These are phyloP conservation scores for Chrysogorgia sp. DNA, from an alignment of 92 coral and sea anemone genomes.

Conservation along the genomic window DNA sequence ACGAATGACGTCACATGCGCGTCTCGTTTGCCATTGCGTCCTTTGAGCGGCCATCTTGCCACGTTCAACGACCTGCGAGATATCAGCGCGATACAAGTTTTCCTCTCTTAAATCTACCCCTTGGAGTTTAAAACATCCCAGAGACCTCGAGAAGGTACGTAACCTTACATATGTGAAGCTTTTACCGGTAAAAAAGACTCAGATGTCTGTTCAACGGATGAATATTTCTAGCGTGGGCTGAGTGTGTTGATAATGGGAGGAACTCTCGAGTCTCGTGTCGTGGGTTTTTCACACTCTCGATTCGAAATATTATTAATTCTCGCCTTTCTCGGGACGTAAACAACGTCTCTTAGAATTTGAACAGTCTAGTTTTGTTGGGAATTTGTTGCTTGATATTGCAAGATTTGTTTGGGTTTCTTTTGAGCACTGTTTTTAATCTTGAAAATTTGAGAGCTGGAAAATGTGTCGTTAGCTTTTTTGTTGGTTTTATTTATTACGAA, in stretches of 20 bases:
- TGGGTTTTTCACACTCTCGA: constrained; percentile 36
- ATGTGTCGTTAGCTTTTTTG: no score
- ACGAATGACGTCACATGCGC: constrained; percentile 33
- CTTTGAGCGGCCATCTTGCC: constrained; percentile 37
- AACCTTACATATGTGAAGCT: not conserved
- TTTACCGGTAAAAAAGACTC: not conserved
- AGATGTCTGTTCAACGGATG: not conserved
- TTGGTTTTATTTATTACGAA: no score
- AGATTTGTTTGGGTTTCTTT: not conserved
- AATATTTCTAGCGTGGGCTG: constrained; percentile 5
- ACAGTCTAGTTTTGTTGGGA: not conserved
- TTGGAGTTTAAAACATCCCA: not conserved
- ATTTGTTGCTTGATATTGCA: not conserved
- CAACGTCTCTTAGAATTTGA: not conserved
- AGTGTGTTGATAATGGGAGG: not conserved
- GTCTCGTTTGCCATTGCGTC: not conserved
- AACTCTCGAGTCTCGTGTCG: constrained; percentile 46
- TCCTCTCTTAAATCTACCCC: not conserved
- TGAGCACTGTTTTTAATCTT: not conserved
- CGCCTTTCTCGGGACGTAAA: constrained; percentile 35
- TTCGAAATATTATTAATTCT: no score
- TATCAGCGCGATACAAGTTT: not conserved
- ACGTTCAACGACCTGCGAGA: constrained; percentile 43
- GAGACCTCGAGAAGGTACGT: constrained; percentile 7
- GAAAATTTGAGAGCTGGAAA: not conserved